A percentile compares a stretch with the other conserved stretches of the same genome.
These are phyloP conservation scores for Dendrophyllia cribrosa DNA, from an alignment of 64 coral and sea anemone genomes.

Conservation along the genomic window DNA sequence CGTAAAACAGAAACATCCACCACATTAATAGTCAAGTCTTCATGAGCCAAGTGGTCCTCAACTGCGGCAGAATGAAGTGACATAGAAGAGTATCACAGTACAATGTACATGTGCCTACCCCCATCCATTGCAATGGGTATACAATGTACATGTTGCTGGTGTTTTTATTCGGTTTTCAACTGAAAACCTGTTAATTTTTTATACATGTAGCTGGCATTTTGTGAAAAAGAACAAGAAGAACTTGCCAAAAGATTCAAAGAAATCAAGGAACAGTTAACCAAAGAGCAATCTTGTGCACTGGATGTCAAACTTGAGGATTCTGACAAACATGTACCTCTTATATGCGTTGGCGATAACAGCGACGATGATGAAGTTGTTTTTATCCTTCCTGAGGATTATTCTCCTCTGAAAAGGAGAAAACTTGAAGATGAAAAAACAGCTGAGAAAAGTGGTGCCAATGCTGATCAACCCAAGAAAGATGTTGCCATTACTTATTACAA, in stretches of 20 bases:
- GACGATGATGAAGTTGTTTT: constrained; percentile 83
- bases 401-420: constrained; percentile 68
- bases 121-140: too few species aligned
- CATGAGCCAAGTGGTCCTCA: too few species aligned
- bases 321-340: constrained; percentile 21
- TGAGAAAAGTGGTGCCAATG: not conserved
- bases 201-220: constrained; percentile 69
- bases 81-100: too few species aligned
- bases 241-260: constrained; percentile 62
- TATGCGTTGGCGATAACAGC: constrained; percentile 59
- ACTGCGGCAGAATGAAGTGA: too few species aligned
- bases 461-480: constrained; percentile 27
- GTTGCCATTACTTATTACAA: constrained; percentile 67
- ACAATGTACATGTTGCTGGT: too few species aligned
- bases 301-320: constrained; percentile 68
- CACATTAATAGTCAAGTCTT: too few species aligned
- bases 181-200: not conserved
- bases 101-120: too few species aligned
- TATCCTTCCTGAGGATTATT: constrained; percentile 87
- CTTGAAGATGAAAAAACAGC: constrained; percentile 49
- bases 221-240: constrained; percentile 71
- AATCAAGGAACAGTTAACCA: constrained; percentile 50
- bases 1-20: too few species aligned
- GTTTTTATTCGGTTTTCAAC: too few species aligned
- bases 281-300: constrained; percentile 26